Conservation (phyloP, 2,797 vertebrate species). For the Coranthus polyacanthus region DNA sequence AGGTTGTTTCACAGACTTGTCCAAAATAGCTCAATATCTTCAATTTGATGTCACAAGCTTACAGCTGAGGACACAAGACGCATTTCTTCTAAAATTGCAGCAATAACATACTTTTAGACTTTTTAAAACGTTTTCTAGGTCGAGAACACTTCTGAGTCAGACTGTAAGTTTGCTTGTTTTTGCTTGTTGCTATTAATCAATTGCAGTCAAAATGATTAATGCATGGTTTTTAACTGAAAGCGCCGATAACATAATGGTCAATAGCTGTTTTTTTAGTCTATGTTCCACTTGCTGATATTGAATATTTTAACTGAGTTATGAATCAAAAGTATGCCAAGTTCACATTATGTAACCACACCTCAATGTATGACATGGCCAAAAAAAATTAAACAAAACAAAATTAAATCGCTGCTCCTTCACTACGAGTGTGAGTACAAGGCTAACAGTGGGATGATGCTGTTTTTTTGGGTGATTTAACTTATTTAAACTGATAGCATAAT, state of each 20-base stretch:
- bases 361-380: too few species aligned
- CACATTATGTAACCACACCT: background rate
- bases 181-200: slow-evolving; percentile 36
- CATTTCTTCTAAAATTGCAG: slow-evolving; percentile 34
- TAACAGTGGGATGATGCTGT: too few species aligned
- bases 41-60: slow-evolving; percentile 56
- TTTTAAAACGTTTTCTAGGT: slow-evolving; percentile 51
- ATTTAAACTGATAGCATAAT: too few species aligned
- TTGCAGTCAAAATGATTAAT: slow-evolving; percentile 15
- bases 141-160: slow-evolving; percentile 35
- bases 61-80: slow-evolving; percentile 60
- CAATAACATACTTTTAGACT: slow-evolving; percentile 29
- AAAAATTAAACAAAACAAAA: too few species aligned
- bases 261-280: background rate
- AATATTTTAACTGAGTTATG: background rate
- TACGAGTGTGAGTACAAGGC: too few species aligned
- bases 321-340: background rate
- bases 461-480: too few species aligned
- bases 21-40: slow-evolving; percentile 41
- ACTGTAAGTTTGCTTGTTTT: slow-evolving; percentile 16
- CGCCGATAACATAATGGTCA: slow-evolving; percentile 13
- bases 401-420: too few species aligned
- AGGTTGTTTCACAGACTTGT: slow-evolving; percentile 38
- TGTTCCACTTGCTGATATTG: background rate
- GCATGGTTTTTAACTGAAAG: slow-evolving; percentile 11